Evolutionary conservation across 2,113 vertebrate genomes (phyloP), one percentile per base, ranked within the genome.

Genomic region (Serilophus lunatus): DNA sequence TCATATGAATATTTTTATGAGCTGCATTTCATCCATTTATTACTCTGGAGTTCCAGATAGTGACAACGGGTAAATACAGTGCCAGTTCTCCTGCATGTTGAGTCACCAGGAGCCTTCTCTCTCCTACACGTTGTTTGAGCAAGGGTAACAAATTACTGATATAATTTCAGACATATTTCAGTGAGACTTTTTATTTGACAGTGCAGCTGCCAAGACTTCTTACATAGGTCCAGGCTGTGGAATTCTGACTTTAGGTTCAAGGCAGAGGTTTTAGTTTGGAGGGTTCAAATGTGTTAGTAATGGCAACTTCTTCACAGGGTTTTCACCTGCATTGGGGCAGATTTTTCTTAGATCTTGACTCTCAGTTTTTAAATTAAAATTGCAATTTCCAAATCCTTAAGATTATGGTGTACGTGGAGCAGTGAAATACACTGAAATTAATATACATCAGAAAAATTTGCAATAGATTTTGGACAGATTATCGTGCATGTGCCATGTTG

Each of bases 1-100:
- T 94, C 94, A 86, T 81, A 94, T 96, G 95, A 96, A 97, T 95
- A 85, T 92, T 94, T 96, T 97, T 97, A 96, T 93, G 94, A 95
- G 94, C 88, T 91, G 63, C 84, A 90, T 96, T 96, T 94, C 95
- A 95, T 92, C 88, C 79, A 82, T 97, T 92, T 96, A 94, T 93
- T 95, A 95, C 60, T 90, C 72, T 63, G 79, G 71, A 90, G 82
- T 89, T 96, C 59, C 74, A 89, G 92, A 85, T 89, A 88, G 76
- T 78, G 90, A 89, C 87, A 94, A 64, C 10, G 28, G 76, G 93
- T 95, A 92, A 96, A 92, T 79, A 86, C 82, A 40, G 64, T 76
- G 91, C 95, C 83, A 88, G 83, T 59, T 86, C 0, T 1, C 59
- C 56, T 79, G 82, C 74, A 2, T 15, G 56, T 59, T 78, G 72